Evolutionary conservation across 2,797 vertebrate genomes (phyloP), one percentile per base, ranked within the genome.

Genomic region (Cuniculus paca): DNA sequence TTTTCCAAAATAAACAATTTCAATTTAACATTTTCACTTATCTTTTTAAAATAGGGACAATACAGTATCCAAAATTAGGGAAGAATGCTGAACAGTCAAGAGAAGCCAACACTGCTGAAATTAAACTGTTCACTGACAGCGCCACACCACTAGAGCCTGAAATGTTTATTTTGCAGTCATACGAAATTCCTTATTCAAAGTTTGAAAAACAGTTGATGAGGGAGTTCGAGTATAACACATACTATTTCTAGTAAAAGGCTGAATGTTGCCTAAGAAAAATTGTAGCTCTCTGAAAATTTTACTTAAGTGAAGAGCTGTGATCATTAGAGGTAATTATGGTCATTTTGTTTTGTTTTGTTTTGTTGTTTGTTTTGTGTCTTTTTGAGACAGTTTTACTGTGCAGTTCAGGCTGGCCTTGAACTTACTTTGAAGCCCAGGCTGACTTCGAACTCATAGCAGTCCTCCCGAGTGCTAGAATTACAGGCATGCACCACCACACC

Each of bases 141-240:
- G 84, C 4, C 34, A 26, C 90, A 86, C 39, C 45, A 54, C 58
- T 77, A 90, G n/a, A 88, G n/a, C 39, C n/a, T 90, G 48, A 96
- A 94, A 63, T 84, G 22, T 93, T 95, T 36, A 56, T 88, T 90
- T 92, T 90, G 83, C 13, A 83, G 52, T 74, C 78, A 0, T 77
- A 42, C 93, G 61, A 89, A 93, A 83, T 93, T 94, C 45, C 79
- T 52, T 80, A 95, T 89, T 92, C 54, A 91, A 78, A 97, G 7
- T 79, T 70, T 91, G 61, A 82, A 90, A 94, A 94, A 54, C 60
- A 90, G 26, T 92, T 81, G 28, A 58, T 63, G 79, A 48, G 34
- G 7, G 14, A 80, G 2, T 65, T 97, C 79, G 90, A 78, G 6
- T 75, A 63, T 89, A 86, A 26, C n/a, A 63, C 22, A 42, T 50